Evolutionary conservation across 2,113 vertebrate genomes (phyloP).

Genomic region (Ptyas mucosa): DNA sequence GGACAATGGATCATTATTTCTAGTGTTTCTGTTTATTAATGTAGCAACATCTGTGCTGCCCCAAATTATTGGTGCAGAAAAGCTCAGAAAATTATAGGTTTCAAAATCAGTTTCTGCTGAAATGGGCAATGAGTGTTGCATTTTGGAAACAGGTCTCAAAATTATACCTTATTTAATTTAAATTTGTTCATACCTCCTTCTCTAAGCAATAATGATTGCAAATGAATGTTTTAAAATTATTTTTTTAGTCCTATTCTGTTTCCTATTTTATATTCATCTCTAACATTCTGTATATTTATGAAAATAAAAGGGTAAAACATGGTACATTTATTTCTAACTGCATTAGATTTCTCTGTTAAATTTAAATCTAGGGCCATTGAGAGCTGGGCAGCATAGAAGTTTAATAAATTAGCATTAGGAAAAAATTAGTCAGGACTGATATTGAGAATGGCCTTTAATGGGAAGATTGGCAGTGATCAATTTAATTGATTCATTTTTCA

Average conservation of each 20-base stretch:
- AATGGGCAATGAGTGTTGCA: neutral
- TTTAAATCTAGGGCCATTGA: neutral
- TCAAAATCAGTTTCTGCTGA: neutral
- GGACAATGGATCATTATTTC: neutral
- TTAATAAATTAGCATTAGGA: neutral
- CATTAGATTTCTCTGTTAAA: neutral
- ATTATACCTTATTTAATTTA: neutral
- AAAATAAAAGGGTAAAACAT: neutral
- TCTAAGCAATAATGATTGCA: neutral
- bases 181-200: neutral
- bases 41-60: neutral
- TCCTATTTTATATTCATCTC: neutral
- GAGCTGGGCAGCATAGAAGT: neutral
- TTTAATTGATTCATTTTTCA: neutral
- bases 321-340: neutral
- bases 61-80: neutral
- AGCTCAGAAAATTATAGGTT: neutral
- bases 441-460: neutral
- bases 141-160: neutral
- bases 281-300: neutral
- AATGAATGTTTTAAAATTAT: neutral
- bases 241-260: neutral
- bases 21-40: neutral
- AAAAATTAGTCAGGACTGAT: neutral
- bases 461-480: neutral